These are phyloP conservation scores for Caiman crocodilus DNA, from an alignment of 2,797 vertebrate genomes.

Conservation along the genomic window DNA sequence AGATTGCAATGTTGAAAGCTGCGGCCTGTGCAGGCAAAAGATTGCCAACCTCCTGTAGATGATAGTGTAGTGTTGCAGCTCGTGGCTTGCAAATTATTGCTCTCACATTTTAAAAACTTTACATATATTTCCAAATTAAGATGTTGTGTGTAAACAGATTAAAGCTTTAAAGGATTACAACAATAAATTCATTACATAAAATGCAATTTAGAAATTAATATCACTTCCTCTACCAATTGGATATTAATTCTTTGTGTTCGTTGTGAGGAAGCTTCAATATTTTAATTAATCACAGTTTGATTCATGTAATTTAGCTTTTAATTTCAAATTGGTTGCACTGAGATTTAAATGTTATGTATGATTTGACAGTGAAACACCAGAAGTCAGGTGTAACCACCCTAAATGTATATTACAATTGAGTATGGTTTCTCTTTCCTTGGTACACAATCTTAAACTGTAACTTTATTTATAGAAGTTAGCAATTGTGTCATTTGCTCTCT, in stretches of 20 bases:
- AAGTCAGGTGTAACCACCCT: background rate
- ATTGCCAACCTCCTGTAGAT: too few relatives aligned
- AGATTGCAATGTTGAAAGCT: too few relatives aligned
- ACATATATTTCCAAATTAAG: background rate
- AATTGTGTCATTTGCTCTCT: constrained; percentile 76
- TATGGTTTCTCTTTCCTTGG: background rate
- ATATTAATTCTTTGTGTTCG: background rate
- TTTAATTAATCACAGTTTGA: too few relatives aligned
- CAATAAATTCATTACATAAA: background rate
- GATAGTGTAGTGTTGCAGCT: background rate
- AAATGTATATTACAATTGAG: background rate
- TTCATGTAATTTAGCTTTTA: too few relatives aligned
- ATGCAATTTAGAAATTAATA: background rate
- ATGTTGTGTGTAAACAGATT: background rate
- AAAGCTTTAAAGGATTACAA: background rate
- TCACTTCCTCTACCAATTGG: background rate
- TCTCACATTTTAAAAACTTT: background rate
- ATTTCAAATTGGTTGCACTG: background rate
- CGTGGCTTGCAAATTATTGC: background rate
- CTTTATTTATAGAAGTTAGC: constrained; percentile 76
- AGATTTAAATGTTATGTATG: background rate
- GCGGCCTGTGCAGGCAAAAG: too few relatives aligned
- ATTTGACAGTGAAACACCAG: background rate
- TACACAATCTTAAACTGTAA: constrained; percentile 53
- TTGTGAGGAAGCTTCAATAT: background rate